Evolutionary conservation across 2,888 invertebrate species (phyloP).

Genomic region (Petrolisthes manimaculis): DNA sequence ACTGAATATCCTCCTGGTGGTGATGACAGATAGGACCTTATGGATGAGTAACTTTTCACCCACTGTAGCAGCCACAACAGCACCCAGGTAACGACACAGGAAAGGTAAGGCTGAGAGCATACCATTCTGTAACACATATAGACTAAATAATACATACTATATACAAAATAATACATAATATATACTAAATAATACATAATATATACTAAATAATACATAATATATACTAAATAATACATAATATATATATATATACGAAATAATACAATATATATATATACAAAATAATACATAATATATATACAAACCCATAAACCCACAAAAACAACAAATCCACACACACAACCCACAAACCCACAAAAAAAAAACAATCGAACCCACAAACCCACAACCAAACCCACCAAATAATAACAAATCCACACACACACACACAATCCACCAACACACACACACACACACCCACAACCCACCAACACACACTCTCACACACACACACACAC

Average conservation of each 20-base stretch:
- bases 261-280: too few species aligned
- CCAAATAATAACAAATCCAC: too few species aligned
- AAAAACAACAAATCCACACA: too few species aligned
- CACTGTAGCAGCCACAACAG: background rate
- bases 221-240: background rate
- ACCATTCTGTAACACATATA: slow-evolving; percentile 26
- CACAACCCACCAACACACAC: too few species aligned
- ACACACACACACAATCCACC: too few species aligned
- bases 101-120: slow-evolving; percentile 42
- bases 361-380: too few species aligned
- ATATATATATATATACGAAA: background rate
- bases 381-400: too few species aligned
- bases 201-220: background rate
- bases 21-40: background rate
- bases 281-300: too few species aligned
- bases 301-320: too few species aligned
- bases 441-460: too few species aligned
- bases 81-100: slow-evolving; percentile 47
- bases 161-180: background rate
- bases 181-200: background rate
- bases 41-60: slow-evolving; percentile 22
- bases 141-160: background rate
- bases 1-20: slow-evolving; percentile 28
- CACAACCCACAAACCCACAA: too few species aligned
- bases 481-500: too few species aligned